Evolutionary conservation across 2,888 invertebrate species (phyloP), one percentile per base, ranked within the genome.

Genomic region (Deilephila porcellus): DNA sequence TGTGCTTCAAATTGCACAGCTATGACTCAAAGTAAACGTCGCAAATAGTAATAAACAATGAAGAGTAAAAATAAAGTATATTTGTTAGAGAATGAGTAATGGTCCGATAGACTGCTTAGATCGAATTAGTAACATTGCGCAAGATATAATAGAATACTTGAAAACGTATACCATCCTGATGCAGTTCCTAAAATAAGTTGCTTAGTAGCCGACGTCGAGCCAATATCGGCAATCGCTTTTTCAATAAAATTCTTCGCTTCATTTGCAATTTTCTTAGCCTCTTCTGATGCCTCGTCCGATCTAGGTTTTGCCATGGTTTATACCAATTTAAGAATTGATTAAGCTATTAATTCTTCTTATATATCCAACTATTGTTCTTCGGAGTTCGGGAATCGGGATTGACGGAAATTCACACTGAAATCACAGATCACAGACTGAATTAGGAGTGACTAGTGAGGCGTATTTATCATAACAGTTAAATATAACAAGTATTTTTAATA

Each of bases 141-240:
- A 45, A 45, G 45, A 14, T 14, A 45, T 3, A 45, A 11, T 11
- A 11, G 1, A 56, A 6, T 70, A 74, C 75, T 73, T 75, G 75
- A 71, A 80, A 75, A 74, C 74, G 81, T 94, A 90, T 95, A 98
- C 98, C 98, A 98, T 96, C 99, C 99, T 83, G 98, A 97, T 77
- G 97, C 96, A 76, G 97, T 97, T 80, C 99, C 98, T 90, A 98
- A 96, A 82, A 97, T 91, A 80, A 98, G 95, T 94, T 99, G 98
- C 90, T 98, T 97, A 29, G 97, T 97, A 59, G 98, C 98, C 8
- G 98, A 98, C 75, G 97, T 96, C 90, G 97, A 97, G 77, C 97
- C 97, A 76, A 98, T 96, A 87, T 98, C 98, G 64, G 96, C 96
- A 75, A 98, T 93, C 72, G 97, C 94, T 90, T 96, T 97, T 80